Conservation (phyloP, 2,797 vertebrate species). For the Allobates femoralis region DNA sequence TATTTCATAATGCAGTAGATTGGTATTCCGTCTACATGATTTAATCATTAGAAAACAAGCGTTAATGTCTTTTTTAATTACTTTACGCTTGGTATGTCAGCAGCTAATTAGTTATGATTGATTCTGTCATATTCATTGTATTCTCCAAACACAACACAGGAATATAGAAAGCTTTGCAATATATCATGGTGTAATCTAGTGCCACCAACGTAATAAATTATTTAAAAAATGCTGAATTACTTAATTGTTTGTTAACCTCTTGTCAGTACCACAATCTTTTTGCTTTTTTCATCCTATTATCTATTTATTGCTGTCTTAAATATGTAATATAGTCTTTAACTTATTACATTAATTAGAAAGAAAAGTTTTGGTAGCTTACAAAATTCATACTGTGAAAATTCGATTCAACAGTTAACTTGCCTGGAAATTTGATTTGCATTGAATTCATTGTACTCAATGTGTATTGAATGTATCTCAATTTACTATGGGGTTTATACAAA, state of each 20-base stretch:
- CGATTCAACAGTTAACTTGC: too few relatives aligned
- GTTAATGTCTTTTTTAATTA: slow-evolving; percentile 70
- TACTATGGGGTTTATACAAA: too few relatives aligned
- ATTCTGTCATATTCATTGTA: slow-evolving; percentile 67
- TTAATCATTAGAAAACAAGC: slow-evolving; percentile 69
- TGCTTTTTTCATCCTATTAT: background rate
- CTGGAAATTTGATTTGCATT: too few relatives aligned
- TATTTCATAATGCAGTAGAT: slow-evolving; percentile 18
- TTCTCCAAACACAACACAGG: slow-evolving; percentile 67
- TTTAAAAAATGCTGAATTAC: background rate
- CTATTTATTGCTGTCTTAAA: background rate
- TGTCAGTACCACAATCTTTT: background rate
- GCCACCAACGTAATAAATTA: slow-evolving; percentile 19
- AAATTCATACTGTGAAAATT: background rate
- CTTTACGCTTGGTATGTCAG: slow-evolving; percentile 65
- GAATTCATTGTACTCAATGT: too few relatives aligned
- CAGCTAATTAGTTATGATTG: slow-evolving; percentile 70
- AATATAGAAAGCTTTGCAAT: slow-evolving; percentile 39
- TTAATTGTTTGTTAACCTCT: background rate
- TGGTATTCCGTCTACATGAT: slow-evolving; percentile 66
- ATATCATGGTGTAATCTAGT: background rate
- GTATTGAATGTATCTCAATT: too few relatives aligned
- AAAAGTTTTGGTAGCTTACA: background rate
- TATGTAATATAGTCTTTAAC: background rate
- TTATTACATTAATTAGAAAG: background rate